Conservation (phyloP, 2,888 invertebrate genomes). For the Dolichomitus sp. region DNA sequence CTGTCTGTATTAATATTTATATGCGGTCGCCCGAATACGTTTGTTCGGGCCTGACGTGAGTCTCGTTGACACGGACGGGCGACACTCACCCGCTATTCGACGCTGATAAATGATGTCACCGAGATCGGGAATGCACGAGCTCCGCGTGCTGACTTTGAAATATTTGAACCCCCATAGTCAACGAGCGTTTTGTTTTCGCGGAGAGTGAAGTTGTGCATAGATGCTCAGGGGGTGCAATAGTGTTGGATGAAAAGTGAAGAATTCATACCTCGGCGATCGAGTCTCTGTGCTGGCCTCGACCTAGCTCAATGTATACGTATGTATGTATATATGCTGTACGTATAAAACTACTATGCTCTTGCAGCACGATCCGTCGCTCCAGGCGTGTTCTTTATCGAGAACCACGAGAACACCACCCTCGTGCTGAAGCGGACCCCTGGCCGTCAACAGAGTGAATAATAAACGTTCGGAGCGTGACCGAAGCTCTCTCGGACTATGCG, state of each 20-base stretch:
- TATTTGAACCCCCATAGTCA: conserved; percentile 29
- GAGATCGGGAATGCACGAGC: conserved; percentile 3
- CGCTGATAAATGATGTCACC: conserved; percentile 53
- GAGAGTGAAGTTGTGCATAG: background rate
- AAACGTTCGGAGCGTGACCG: conserved; percentile 68
- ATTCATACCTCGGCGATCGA: conserved; percentile 41
- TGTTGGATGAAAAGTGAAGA: conserved; percentile 37
- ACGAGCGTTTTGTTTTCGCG: conserved; percentile 22
- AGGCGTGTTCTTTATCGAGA: conserved; percentile 50
- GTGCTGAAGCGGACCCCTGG: conserved; percentile 17
- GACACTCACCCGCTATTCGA: conserved; percentile 25
- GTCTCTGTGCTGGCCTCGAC: conserved; percentile 41
- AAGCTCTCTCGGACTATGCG: conserved; percentile 10
- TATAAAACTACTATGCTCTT: conserved; percentile 24
- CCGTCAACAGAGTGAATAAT: conserved; percentile 58
- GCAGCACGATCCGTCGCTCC: conserved; percentile 40
- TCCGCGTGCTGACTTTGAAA: conserved; percentile 45
- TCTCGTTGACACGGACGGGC: conserved; percentile 47
- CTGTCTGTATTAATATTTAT: conserved; percentile 1
- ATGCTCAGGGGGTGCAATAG: conserved; percentile 6
- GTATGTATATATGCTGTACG: background rate
- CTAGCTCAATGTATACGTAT: conserved; percentile 41
- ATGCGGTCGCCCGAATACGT: conserved; percentile 1
- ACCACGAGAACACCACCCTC: conserved; percentile 27
- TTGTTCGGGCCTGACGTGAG: conserved; percentile 11